A percentile compares a stretch with the other conserved stretches of the same genome.
These are phyloP conservation scores for Caprella mutica DNA, from an alignment of 2,888 invertebrate genomes.

Conservation along the genomic window DNA sequence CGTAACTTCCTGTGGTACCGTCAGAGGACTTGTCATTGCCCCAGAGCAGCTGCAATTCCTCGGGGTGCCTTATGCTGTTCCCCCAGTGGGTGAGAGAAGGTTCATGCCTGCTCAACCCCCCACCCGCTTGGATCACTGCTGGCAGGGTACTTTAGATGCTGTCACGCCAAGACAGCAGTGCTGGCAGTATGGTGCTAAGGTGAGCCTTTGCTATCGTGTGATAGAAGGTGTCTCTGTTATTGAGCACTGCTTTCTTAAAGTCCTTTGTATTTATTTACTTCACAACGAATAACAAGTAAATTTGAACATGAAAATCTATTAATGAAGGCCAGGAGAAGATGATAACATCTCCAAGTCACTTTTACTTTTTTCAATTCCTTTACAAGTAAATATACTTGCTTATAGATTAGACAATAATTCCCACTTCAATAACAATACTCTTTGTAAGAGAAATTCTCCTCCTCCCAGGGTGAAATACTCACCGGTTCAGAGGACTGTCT, in stretches of 20 bases:
- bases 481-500: constrained; percentile 66
- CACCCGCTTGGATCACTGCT: constrained; percentile 25
- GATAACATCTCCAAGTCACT: too few relatives aligned
- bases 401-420: neutral
- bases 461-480: constrained; percentile 23
- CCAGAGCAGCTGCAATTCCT: constrained; percentile 49
- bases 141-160: constrained; percentile 29
- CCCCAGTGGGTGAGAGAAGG: constrained; percentile 35
- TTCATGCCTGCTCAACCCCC: constrained; percentile 30
- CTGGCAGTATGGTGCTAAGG: constrained; percentile 25
- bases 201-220: neutral
- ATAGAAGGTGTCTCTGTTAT: neutral
- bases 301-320: too few relatives aligned
- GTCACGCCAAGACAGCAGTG: constrained; percentile 15
- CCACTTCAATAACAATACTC: too few relatives aligned
- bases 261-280: too few relatives aligned
- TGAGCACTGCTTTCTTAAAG: neutral
- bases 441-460: too few relatives aligned
- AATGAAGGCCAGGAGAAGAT: too few relatives aligned
- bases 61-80: constrained; percentile 37
- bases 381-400: neutral
- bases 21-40: constrained; percentile 19
- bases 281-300: too few relatives aligned
- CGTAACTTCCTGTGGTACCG: constrained; percentile 30
- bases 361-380: too few relatives aligned